phyloP scores from a whole-genome alignment of 2,888 invertebrate genomes.

The Celastrina argiolus region DNA sequence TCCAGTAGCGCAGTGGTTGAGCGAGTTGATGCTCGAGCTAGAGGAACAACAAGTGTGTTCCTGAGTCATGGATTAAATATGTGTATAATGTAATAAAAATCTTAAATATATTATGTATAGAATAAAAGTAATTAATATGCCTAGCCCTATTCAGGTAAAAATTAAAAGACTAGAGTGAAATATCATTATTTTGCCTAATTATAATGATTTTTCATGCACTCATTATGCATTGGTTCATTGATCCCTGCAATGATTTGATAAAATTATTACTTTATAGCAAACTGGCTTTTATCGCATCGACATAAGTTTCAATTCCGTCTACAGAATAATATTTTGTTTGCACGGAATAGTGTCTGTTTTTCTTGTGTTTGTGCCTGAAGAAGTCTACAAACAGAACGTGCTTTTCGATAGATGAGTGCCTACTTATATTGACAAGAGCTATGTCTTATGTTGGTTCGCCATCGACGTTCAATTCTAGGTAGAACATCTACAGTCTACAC shows the following conservation, averaged over 20 bases:
- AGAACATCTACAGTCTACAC: too few species aligned
- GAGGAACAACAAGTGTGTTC: too few species aligned
- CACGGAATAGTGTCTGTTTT: slow-evolving; percentile 54
- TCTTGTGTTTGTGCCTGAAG: slow-evolving; percentile 70
- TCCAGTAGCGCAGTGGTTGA: too few species aligned
- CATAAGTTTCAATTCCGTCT: slow-evolving; percentile 19
- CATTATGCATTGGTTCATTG: slow-evolving; percentile 14
- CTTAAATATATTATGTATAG: too few species aligned
- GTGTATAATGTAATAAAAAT: too few species aligned
- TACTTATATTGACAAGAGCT: slow-evolving; percentile 58
- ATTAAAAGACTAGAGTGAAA: too few species aligned
- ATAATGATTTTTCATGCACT: not conserved
- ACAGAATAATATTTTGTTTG: slow-evolving; percentile 12
- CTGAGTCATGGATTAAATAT: too few species aligned
- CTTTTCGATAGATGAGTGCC: slow-evolving; percentile 39
- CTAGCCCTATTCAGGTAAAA: too few species aligned
- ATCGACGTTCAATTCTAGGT: slow-evolving; percentile 17
- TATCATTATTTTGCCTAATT: not conserved
- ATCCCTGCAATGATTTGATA: slow-evolving; percentile 10
- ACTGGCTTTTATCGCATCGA: not conserved
- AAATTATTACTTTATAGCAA: not conserved
- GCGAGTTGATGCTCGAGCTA: too few species aligned
- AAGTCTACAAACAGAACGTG: slow-evolving; percentile 65
- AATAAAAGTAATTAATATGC: too few species aligned
- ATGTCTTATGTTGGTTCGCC: slow-evolving; percentile 50